Conservation (phyloP, 1,140 invertebrate species). For the Conus betulinus region DNA sequence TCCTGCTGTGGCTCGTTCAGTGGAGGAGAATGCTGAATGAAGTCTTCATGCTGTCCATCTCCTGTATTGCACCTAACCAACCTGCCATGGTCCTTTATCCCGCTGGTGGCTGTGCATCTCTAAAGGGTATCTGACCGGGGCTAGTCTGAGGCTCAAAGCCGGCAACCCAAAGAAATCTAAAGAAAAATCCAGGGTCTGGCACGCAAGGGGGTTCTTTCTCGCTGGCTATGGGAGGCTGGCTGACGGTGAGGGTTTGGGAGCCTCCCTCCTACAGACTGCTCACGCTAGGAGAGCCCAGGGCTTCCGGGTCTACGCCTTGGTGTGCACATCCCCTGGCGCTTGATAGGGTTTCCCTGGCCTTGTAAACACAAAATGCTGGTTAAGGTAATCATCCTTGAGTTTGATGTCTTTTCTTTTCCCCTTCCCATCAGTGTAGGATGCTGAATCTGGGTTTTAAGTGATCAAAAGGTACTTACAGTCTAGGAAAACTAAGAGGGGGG, state of each 20-base stretch:
- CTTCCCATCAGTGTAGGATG: background rate
- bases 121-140: background rate
- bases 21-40: background rate
- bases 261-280: conserved; percentile 13
- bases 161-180: background rate
- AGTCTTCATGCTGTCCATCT: conserved; percentile 19
- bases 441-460: background rate
- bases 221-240: conserved; percentile 27
- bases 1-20: conserved; percentile 21
- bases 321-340: conserved; percentile 17
- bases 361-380: conserved; percentile 31
- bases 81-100: conserved; percentile 27
- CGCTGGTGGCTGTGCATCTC: conserved; percentile 3
- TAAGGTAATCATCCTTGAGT: conserved; percentile 28
- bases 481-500: background rate
- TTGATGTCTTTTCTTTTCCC: conserved; percentile 19
- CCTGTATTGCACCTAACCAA: conserved; percentile 17
- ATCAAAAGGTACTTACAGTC: background rate
- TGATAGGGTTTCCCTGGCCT: conserved; percentile 37
- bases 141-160: background rate
- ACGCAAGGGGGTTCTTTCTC: conserved; percentile 12
- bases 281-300: conserved; percentile 3
- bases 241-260: conserved; percentile 13
- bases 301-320: conserved; percentile 25
- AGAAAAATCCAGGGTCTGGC: conserved; percentile 18